Evolutionary conservation across 2,797 vertebrate genomes (phyloP).

Genomic region (Sebastes miniatus): DNA sequence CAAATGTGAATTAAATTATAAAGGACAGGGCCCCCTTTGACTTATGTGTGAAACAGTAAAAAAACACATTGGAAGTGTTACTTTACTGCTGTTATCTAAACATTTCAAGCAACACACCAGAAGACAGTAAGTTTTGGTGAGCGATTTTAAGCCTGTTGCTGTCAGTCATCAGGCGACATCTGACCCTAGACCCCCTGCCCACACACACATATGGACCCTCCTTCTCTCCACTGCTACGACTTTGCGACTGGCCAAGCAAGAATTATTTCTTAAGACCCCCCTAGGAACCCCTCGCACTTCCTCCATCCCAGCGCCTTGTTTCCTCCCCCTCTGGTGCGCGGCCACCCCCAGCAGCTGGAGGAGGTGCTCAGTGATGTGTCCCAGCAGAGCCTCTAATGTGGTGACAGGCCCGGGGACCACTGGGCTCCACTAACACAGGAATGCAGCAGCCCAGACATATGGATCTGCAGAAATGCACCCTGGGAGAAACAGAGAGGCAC

Average conservation of each 20-base stretch:
- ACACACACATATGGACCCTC: conserved; percentile 22
- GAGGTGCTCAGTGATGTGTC: conserved; percentile 71
- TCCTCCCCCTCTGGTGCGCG: conserved; percentile 26
- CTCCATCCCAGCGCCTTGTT: conserved; percentile 32
- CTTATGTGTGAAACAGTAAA: conserved; percentile 42
- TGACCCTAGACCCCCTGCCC: conserved; percentile 54
- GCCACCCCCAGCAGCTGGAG: conserved; percentile 68
- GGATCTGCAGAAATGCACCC: conserved; percentile 60
- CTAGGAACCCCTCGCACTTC: conserved; percentile 44
- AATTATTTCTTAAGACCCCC: conserved; percentile 48
- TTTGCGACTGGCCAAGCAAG: conserved; percentile 55
- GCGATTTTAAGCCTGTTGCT: conserved; percentile 67
- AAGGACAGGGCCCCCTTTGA: conserved; percentile 20
- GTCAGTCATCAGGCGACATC: conserved; percentile 71
- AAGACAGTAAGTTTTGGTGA: conserved; percentile 46
- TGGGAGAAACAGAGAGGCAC: conserved; percentile 52
- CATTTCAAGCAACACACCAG: conserved; percentile 39
- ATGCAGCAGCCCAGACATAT: conserved; percentile 47
- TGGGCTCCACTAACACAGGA: conserved; percentile 65
- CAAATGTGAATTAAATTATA: conserved; percentile 59
- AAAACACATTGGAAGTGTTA: conserved; percentile 40
- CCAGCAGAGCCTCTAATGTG: conserved; percentile 74
- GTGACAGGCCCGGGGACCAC: conserved; percentile 69
- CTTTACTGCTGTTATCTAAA: conserved; percentile 40
- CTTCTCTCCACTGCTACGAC: conserved; percentile 36